Base-by-base conservation (phyloP, 2,113 vertebrate species). In the Perca flavescens region DNA sequence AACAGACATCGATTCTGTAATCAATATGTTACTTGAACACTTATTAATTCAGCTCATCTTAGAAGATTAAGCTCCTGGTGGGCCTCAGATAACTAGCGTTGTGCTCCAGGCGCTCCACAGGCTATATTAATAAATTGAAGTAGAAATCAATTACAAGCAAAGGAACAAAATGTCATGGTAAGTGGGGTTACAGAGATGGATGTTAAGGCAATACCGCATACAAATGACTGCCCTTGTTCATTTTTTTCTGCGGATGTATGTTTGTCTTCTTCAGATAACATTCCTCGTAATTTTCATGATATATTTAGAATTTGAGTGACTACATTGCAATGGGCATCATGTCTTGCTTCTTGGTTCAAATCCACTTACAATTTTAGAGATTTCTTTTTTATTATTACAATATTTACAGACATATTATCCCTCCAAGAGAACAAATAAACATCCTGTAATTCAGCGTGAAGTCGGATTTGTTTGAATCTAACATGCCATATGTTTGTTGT, bases 121-220 rank as follows among this genome's bases (percentile, higher is more conserved):
- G 86, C 87, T 83, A 74, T 82, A 85, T 90, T 92, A 92, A 92
- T 93, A 91, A 91, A 90, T 79, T 86, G 74, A 92, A 93, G 88
- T 69, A 90, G 88, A 90, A 93, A 94, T 94, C 92, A 93, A 94
- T 94, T 92, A 90, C 73, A 63, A 88, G 89, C 83, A 88, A 83
- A 89, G 83, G 80, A 86, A 88, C 65, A 82, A 91, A 91, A 93
- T 85, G 83, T 87, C 73, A 82, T 19, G 60, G 84, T 71, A 80
- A 86, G 80, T 25, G 79, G 36, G 71, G 75, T 65, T 61, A 68
- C 81, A 61, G 67, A 79, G 82, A 85, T 17, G 77, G 74, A 83
- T 87, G 76, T 81, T 73, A n/a, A 58, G 64, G 22, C 68, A 53
- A 66, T 52, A 67, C n/a, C 72, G 85, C 80, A 69, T 75, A 69